Evolutionary conservation across 2,888 invertebrate genomes (phyloP), one percentile per base, ranked within the genome.

Genomic region (Apocheima hispidaria): DNA sequence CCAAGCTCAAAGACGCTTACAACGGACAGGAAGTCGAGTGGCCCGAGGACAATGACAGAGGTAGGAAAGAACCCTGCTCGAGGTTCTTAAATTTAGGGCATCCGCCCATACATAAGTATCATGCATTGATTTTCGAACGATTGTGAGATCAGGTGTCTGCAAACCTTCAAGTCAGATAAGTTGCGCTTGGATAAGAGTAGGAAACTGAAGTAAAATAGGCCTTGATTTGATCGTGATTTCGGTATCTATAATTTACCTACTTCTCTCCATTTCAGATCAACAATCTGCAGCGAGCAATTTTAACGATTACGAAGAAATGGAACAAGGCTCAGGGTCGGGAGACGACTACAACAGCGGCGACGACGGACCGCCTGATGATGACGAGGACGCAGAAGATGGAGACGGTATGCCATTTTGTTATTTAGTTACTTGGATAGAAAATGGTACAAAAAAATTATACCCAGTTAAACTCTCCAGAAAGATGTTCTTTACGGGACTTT

Each of bases 1-100:
- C 95, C 68, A 95, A 97, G 77, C 93, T 99, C 64, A 95, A 96
- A 78, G 96, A 96, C 79, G 99, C 99, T 0, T 97, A 96, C 89
- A 97, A 97, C 78, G 99, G 98, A 0, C 94, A 96, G 71, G 98
- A 98, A 79, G 98, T 98, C 30, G 97, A 97, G 75, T 98, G 97
- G 97, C 93, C 94, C 44, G 96, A 96, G 28, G 78, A 83, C 2
- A 75, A 73, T 3, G 65, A 68, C 3, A 74, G 71, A 66, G 86
- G 88, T 69, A 10, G n/a, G 41, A 2, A 14, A 7, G 16, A 30
- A 30, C 12, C 9, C 9, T 30, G 30, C 30, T 30, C 12, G 28
- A 28, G 6, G 28, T 7, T 28, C 9, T 23, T n/a, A n/a, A n/a
- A n/a, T n/a, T n/a, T n/a, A n/a, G n/a, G n/a, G n/a, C n/a, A n/a